Evolutionary conservation across 2,888 invertebrate genomes (phyloP).

Genomic region (Acanthopleura granulata): DNA sequence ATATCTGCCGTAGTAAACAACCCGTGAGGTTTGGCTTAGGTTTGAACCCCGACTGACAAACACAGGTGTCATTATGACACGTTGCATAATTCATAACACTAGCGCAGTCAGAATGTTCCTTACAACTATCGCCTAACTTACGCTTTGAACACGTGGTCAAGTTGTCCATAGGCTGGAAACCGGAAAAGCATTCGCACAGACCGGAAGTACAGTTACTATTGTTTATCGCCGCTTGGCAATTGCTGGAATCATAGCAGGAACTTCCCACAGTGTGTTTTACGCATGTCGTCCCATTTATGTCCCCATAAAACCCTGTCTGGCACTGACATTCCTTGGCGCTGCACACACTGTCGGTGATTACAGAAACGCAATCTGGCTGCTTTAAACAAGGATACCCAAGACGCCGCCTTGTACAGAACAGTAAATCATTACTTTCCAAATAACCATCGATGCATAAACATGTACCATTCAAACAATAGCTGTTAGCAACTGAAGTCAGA

Average conservation of each 20-base stretch:
- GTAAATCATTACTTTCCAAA: constrained; percentile 24
- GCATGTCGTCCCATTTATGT: constrained; percentile 26
- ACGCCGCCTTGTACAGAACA: constrained; percentile 27
- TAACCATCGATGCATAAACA: constrained; percentile 36
- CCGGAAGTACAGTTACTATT: constrained; percentile 35
- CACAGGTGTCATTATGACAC: constrained; percentile 29
- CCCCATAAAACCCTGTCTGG: constrained; percentile 29
- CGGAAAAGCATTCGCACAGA: constrained; percentile 36
- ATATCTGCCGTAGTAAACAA: constrained; percentile 34
- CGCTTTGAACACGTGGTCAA: constrained; percentile 21
- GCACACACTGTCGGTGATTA: constrained; percentile 35
- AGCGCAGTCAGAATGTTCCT: constrained; percentile 30
- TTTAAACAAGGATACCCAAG: constrained; percentile 29
- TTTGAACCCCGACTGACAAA: constrained; percentile 32
- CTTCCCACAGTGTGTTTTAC: constrained; percentile 32
- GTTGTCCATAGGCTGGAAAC: constrained; percentile 17
- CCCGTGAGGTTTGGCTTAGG: constrained; percentile 23
- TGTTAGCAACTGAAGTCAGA: constrained; percentile 30
- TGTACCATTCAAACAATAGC: constrained; percentile 29
- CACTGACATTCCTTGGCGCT: constrained; percentile 30
- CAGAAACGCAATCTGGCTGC: constrained; percentile 31
- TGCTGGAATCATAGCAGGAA: constrained; percentile 30
- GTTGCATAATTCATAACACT: constrained; percentile 31
- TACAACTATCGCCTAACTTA: constrained; percentile 27
- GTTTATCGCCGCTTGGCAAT: constrained; percentile 37